Conservation (phyloP, 2,113 vertebrate genomes). For the Hypanus sabinus region DNA sequence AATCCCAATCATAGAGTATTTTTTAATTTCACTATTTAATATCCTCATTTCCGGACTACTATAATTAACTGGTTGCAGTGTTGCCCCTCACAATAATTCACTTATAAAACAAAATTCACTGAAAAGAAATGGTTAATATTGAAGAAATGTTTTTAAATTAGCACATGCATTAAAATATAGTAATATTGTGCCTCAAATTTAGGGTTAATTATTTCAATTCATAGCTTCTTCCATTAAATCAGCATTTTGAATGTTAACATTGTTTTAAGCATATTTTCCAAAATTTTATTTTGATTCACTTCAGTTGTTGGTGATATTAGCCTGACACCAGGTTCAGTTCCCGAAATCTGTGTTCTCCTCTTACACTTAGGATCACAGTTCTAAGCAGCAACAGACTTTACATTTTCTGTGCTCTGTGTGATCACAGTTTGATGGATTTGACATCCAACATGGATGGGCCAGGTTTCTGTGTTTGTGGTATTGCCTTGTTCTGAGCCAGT, state of each 20-base stretch:
- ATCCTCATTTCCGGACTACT: background rate
- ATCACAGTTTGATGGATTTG: constrained; percentile 30
- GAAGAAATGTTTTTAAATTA: background rate
- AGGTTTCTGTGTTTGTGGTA: background rate
- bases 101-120: background rate
- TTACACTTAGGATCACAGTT: background rate
- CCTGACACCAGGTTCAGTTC: background rate
- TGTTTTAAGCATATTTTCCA: background rate
- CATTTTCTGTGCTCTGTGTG: background rate
- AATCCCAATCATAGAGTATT: background rate
- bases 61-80: background rate
- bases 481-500: background rate
- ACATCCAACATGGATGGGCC: background rate
- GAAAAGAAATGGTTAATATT: background rate
- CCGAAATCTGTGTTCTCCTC: constrained; percentile 6
- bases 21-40: background rate
- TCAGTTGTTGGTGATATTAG: background rate
- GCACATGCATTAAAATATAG: background rate
- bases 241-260: background rate
- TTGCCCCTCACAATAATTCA: background rate
- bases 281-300: background rate
- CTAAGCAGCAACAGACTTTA: background rate
- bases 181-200: background rate
- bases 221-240: background rate
- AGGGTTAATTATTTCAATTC: background rate